Conservation (phyloP, 2,888 invertebrate species). For the Lepidonotus clava region DNA sequence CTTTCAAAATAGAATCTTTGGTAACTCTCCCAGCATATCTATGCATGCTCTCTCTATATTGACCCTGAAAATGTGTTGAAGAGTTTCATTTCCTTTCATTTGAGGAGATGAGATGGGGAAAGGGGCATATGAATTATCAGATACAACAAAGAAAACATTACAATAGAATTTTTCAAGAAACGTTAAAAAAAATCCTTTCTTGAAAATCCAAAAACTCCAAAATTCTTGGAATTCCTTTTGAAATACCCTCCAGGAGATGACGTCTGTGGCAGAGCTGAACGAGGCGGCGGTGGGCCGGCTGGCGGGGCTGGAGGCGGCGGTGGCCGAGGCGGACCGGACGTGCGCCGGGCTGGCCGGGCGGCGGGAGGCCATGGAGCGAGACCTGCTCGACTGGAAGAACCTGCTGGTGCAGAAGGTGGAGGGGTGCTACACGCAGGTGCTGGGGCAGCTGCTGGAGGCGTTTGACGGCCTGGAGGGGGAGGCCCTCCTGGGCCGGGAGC, state of each 20-base stretch:
- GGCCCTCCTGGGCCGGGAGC: conserved; percentile 2
- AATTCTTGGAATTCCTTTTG: too few relatives aligned
- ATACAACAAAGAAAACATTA: too few relatives aligned
- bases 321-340: background rate
- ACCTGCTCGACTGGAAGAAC: conserved; percentile 43
- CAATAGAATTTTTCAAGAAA: too few relatives aligned
- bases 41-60: too few relatives aligned
- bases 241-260: conserved; percentile 49
- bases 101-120: too few relatives aligned
- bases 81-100: too few relatives aligned
- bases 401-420: conserved; percentile 46
- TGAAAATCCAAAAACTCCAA: background rate
- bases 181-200: too few relatives aligned
- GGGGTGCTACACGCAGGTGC: conserved; percentile 38
- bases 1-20: too few relatives aligned
- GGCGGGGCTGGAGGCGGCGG: background rate
- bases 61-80: too few relatives aligned
- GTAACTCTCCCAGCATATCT: too few relatives aligned
- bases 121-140: too few relatives aligned
- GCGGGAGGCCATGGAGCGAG: conserved; percentile 19
- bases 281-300: background rate
- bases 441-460: conserved; percentile 29
- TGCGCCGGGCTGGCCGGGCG: background rate
- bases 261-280: conserved; percentile 27
- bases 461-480: conserved; percentile 17